Percentiles rank a stretch among this genome's conserved stretches.
Conservation (phyloP, 2,888 invertebrate species). For the Chymomyza procnemis region DNA sequence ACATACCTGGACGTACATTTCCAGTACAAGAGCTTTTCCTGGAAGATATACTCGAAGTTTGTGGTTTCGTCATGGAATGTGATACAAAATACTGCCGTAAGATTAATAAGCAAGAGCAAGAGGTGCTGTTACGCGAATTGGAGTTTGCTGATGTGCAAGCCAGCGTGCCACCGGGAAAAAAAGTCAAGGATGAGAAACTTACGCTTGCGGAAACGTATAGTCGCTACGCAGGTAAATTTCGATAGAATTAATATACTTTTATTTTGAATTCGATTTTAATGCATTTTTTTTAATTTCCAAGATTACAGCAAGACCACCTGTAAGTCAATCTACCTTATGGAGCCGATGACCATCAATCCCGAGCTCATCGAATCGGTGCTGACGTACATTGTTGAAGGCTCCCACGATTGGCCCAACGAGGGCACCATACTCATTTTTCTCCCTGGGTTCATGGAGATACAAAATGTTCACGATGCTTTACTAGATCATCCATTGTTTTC, state of each 20-base stretch:
- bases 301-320: slow-evolving; percentile 83
- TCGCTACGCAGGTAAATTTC: slow-evolving; percentile 81
- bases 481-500: slow-evolving; percentile 82
- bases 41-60: slow-evolving; percentile 87
- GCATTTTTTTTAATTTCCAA: slow-evolving; percentile 25
- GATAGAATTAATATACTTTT: not conserved
- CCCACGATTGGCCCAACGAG: slow-evolving; percentile 80
- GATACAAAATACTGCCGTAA: slow-evolving; percentile 82
- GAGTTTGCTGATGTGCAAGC: slow-evolving; percentile 82
- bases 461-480: slow-evolving; percentile 84
- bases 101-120: slow-evolving; percentile 81
- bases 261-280: slow-evolving; percentile 28
- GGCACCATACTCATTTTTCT: slow-evolving; percentile 90
- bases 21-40: slow-evolving; percentile 90
- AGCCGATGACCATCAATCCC: slow-evolving; percentile 87
- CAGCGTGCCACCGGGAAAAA: slow-evolving; percentile 81
- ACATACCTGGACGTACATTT: slow-evolving; percentile 90
- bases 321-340: slow-evolving; percentile 87
- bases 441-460: slow-evolving; percentile 89
- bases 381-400: slow-evolving; percentile 84
- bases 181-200: slow-evolving; percentile 86
- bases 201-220: slow-evolving; percentile 83
- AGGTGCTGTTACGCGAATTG: slow-evolving; percentile 83
- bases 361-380: slow-evolving; percentile 87
- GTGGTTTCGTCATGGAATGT: slow-evolving; percentile 82